Base-by-base conservation (phyloP, 2,113 vertebrate genomes). In the Melanotaenia duboulayi region DNA sequence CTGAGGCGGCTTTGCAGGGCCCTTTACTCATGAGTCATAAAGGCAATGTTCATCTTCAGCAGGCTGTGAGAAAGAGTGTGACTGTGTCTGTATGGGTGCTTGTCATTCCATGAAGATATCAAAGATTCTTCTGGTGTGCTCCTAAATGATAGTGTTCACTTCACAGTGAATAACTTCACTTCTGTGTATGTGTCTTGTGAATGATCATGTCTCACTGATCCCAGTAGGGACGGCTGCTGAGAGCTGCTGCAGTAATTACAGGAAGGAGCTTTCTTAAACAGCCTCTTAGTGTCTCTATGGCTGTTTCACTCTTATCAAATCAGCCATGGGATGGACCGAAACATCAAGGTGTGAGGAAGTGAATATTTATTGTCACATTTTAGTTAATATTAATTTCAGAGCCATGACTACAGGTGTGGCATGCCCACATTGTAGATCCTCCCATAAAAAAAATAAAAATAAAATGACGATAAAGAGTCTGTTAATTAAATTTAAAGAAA, bases 11-110 rank as follows among this genome's bases (percentile, higher is more conserved):
- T 65, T 52, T 46, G 54, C 42, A n/a, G 54, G 50, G 58, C 40
- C 56, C 60, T 80, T 82, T 54, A 71, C 66, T 66, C 71, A 70
- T 90, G 83, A 86, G 65, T 90, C 84, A 89, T 65, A 79, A 65
- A 65, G 57, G 51, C 42, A 25, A 58, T 35, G 65, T 60, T 79
- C 59, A 63, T 74, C 37, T 66, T 79, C 46, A 7, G 40, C 1
- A 4, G 55, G 71, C 35, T 70, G 55, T 70, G 55, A 52, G 19
- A 52, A 57, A 57, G 65, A 12, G 14, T 50, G 66, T 44, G 60
- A 44, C 44, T 68, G 59, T 65, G 59, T 65, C 37, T 67, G 19
- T 24, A 37, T 17, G 28, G n/a, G 20, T 65, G 44, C 54, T 74
- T 66, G 58, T 75, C 66, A 73, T 70, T 76, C 57, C 55, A 69